Base-by-base conservation (phyloP, 2,113 vertebrate species). In the Leucosticte australis region DNA sequence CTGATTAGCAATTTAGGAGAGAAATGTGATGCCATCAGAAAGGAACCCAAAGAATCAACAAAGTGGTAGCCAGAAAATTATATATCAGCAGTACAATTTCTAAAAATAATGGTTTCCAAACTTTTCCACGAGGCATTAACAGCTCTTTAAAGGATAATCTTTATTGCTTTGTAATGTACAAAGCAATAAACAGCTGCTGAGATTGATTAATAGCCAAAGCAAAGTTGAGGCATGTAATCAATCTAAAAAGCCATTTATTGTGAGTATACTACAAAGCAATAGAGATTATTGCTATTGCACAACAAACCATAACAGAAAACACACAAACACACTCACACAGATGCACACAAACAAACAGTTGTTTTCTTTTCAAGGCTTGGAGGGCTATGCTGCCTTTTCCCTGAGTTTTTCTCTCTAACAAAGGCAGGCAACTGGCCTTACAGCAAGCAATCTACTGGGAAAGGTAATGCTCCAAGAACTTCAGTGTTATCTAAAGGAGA, bases 161-260 rank as follows among this genome's bases (percentile, higher is more conserved):
- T 96, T 96, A 97, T 93, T 94, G 95, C 95, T 95, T 96, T 97
- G 95, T 94, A 96, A 94, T 68, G 63, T 94, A 97, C 92, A 95
- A 96, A 94, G 95, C 95, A 93, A 96, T 97, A 97, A 96, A 94
- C 95, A 97, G 92, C 95, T 96, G 92, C 94, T 93, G 94, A 95
- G 91, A 97, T 96, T 97, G 96, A 97, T 96, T 96, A 97, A 96
- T 96, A 96, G 95, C 93, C 95, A 96, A 94, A 96, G 94, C 95
- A 95, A 94, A 95, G 89, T 95, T 94, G 92, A 96, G 94, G 92
- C 94, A 87, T 96, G 83, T 95, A 97, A 97, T 97, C 95, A 97
- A 96, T 97, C 93, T 96, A 90, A 96, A 96, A 95, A 96, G 85
- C 77, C 90, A 92, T 91, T 97, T 95, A 93, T 89, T 95, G 83